Evolutionary conservation across 2,888 invertebrate species (phyloP).

Genomic region (Helleia helle): DNA sequence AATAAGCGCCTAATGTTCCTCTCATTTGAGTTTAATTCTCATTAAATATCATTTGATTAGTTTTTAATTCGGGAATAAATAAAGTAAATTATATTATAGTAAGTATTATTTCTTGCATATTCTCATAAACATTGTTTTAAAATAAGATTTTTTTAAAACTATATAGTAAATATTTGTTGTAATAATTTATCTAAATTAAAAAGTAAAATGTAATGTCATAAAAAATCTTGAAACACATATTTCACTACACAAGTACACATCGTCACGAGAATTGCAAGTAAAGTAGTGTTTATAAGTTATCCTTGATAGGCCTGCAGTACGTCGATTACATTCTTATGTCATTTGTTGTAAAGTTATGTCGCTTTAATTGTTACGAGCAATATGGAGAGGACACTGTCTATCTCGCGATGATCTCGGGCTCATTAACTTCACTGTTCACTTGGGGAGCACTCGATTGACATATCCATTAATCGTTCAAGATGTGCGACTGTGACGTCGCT

Average conservation of each 20-base stretch:
- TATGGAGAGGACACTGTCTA: conserved; percentile 45
- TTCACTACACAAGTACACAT: conserved; percentile 36
- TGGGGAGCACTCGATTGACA: conserved; percentile 49
- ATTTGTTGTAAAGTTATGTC: conserved; percentile 49
- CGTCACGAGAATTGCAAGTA: conserved; percentile 34
- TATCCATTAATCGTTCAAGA: conserved; percentile 42
- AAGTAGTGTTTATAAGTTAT: conserved; percentile 37
- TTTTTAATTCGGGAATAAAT: no score
- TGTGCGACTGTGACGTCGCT: conserved; percentile 43
- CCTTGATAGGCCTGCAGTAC: conserved; percentile 52
- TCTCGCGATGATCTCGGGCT: conserved; percentile 49
- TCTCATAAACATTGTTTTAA: no score
- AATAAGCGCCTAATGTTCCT: conserved; percentile 53
- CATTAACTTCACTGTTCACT: conserved; percentile 65
- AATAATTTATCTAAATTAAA: no score
- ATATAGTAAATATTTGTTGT: no score
- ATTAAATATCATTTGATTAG: conserved; percentile 12
- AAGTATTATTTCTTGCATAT: no score
- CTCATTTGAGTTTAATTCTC: conserved; percentile 29
- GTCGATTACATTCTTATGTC: conserved; percentile 49
- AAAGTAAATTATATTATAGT: no score
- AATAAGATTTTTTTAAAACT: no score
- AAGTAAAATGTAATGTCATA: no score
- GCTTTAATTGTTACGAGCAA: conserved; percentile 41
- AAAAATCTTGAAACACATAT: no score